These are phyloP conservation scores for Apodemia duryi DNA, from an alignment of 2,888 invertebrate genomes.

Conservation along the genomic window DNA sequence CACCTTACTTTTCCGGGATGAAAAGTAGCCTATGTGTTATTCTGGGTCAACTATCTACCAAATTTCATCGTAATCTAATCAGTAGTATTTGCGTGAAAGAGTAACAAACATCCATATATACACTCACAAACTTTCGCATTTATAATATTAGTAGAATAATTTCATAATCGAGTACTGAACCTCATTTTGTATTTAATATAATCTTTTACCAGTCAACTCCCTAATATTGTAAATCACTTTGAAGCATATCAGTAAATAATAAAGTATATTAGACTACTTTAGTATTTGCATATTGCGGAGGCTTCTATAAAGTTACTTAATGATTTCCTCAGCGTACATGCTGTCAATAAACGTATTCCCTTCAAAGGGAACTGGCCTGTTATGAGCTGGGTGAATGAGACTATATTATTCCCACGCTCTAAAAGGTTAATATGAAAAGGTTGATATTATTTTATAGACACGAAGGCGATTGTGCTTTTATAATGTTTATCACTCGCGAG, in stretches of 20 bases:
- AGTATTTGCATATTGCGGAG: background rate
- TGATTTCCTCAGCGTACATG: background rate
- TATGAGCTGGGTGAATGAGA: constrained; percentile 4
- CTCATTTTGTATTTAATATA: no score
- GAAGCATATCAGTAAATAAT: background rate
- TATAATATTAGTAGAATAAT: no score
- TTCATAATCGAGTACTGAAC: no score
- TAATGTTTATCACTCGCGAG: background rate
- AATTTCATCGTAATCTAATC: no score
- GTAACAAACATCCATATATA: no score
- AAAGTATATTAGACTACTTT: background rate
- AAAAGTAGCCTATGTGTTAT: no score
- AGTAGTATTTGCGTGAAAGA: no score
- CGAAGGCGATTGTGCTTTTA: background rate
- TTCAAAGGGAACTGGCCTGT: constrained; percentile 13
- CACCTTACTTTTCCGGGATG: no score
- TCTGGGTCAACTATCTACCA: no score
- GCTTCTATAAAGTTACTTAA: background rate
- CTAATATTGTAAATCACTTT: background rate
- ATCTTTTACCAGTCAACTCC: no score
- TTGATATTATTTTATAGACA: constrained; percentile 3
- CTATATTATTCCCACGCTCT: constrained; percentile 13
- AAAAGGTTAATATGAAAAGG: constrained; percentile 4
- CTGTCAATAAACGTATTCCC: constrained; percentile 10
- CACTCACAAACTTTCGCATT: no score